phyloP scores from a whole-genome alignment of 2,113 vertebrate species.

The Nymphicus hollandicus region DNA sequence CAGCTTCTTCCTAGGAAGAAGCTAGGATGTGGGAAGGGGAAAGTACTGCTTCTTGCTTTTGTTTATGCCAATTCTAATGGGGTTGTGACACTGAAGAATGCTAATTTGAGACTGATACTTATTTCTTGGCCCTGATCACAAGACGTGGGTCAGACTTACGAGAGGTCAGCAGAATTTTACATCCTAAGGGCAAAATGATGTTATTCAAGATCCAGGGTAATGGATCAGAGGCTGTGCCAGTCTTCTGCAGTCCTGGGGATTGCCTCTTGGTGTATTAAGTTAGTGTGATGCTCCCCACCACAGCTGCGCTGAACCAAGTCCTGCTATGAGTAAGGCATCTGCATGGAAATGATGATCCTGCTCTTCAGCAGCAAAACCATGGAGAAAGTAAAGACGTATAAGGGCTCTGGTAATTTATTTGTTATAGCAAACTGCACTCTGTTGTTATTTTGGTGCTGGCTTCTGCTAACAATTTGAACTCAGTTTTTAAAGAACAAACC shows the following conservation, averaged over 20 bases:
- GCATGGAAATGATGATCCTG: neutral
- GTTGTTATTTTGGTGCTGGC: neutral
- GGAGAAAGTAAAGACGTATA: neutral
- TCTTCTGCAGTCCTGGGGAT: neutral
- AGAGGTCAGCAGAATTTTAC: neutral
- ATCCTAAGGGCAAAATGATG: neutral
- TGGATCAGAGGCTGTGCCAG: neutral
- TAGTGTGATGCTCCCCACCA: neutral
- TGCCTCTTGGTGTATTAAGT: neutral
- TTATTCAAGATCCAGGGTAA: neutral
- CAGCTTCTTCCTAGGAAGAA: neutral
- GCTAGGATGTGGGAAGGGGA: neutral
- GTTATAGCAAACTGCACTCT: neutral
- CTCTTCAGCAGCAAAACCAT: neutral
- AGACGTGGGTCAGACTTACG: neutral
- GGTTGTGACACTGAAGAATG: neutral
- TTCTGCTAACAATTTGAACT: constrained; percentile 32
- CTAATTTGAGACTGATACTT: neutral
- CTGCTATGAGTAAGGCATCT: neutral
- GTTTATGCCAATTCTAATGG: neutral
- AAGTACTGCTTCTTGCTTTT: neutral
- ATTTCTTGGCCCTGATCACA: neutral
- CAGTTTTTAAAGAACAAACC: constrained; percentile 18
- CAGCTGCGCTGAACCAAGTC: neutral
- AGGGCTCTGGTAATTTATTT: neutral